phyloP scores from a whole-genome alignment of 2,113 vertebrate genomes.

The Urocitellus parryii region DNA sequence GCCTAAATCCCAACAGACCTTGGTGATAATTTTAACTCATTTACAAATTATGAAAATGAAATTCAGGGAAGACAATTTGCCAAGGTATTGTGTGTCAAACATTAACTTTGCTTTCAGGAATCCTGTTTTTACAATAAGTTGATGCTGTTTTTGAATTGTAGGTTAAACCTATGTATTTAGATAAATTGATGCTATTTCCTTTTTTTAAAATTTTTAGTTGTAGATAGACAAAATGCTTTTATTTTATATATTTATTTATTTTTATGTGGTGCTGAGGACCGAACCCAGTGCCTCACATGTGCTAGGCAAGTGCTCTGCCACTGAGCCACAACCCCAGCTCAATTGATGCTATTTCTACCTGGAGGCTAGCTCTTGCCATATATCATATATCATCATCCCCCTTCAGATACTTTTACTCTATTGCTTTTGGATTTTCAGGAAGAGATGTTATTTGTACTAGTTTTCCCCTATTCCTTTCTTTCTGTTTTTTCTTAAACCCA shows the following conservation, averaged over 20 bases:
- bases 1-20: not conserved
- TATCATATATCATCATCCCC: not conserved
- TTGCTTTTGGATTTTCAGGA: not conserved
- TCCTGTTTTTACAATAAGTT: not conserved
- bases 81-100: not conserved
- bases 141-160: not conserved
- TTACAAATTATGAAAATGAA: slow-evolving; percentile 10
- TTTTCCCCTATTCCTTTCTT: not conserved
- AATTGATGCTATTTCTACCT: not conserved
- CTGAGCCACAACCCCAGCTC: too few relatives aligned
- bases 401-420: not conserved
- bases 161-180: slow-evolving; percentile 18
- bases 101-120: slow-evolving; percentile 50
- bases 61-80: slow-evolving; percentile 36
- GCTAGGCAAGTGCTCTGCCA: too few relatives aligned
- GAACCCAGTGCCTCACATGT: too few relatives aligned
- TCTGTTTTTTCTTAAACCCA: not conserved
- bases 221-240: too few relatives aligned
- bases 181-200: not conserved
- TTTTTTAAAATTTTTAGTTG: too few relatives aligned
- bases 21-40: not conserved
- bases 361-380: not conserved
- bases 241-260: too few relatives aligned
- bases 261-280: too few relatives aligned
- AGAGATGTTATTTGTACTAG: not conserved